Evolutionary conservation across 2,113 vertebrate species (phyloP), one percentile per base, ranked within the genome.

Genomic region (Caranx ignobilis): DNA sequence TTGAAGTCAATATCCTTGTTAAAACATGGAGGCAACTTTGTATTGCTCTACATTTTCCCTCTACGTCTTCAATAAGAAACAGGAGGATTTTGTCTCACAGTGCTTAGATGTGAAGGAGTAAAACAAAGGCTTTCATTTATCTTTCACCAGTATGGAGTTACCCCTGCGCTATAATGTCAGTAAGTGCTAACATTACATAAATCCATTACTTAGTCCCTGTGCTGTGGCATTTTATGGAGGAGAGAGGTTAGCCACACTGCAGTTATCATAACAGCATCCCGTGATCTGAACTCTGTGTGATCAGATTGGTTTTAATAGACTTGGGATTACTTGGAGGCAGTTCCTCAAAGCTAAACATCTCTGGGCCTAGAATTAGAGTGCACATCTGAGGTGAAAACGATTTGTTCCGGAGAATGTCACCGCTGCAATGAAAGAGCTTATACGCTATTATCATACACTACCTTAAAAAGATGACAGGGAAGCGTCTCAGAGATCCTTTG

Each of bases 181-280:
- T 95, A 94, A 95, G 93, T 95, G 95, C 94, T 94, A 89, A 89
- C 92, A 94, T 95, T 95, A 95, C 93, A 90, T 94, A 95, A 95
- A 94, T 88, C 94, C 94, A 94, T 95, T 94, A 95, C 92, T 90
- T 91, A 88, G 93, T 92, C 89, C 87, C 73, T 70, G 84, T 89
- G 92, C 87, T 85, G 89, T 95, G 93, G 93, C 93, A 95, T 95
- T 95, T 95, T 83, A 88, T 92, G 89, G 86, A 94, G 93, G 91
- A 90, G 91, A 94, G 92, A 94, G 94, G 94, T 94, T 90, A 92
- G 89, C 84, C 91, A 91, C 91, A 90, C 91, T 69, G 92, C 93
- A 91, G 93, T 94, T 94, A 93, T 91, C 92, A 92, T 93, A 92
- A 94, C 91, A 92, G 93, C 92, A 89, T 95, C 91, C 89, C 85